These are phyloP conservation scores for Oncorhynchus kisutch DNA, from an alignment of 2,113 vertebrate genomes.

Conservation along the genomic window DNA sequence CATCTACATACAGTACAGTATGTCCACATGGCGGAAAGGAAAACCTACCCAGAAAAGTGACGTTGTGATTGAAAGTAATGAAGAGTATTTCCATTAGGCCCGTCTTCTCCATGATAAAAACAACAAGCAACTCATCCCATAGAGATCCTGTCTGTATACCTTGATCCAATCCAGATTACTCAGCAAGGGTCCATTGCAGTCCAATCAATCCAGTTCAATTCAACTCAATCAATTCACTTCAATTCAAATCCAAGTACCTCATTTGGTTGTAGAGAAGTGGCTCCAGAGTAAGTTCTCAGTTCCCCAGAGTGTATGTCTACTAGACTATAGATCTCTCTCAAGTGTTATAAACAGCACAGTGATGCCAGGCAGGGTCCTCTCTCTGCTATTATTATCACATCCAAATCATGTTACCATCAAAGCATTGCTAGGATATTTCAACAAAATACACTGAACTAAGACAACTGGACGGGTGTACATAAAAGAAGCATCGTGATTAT, in stretches of 20 bases:
- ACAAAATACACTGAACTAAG: too few species aligned
- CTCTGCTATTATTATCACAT: background rate
- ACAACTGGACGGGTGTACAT: too few species aligned
- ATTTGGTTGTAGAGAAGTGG: background rate
- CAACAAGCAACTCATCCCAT: slow-evolving; percentile 3
- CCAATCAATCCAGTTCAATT: background rate
- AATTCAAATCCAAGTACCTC: background rate
- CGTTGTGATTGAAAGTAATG: slow-evolving; percentile 83
- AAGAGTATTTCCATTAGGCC: slow-evolving; percentile 80
- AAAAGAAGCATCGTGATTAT: too few species aligned
- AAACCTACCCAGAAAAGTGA: slow-evolving; percentile 88
- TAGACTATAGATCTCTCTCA: background rate
- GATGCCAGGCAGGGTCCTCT: background rate
- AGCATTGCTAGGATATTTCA: background rate
- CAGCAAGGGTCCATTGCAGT: background rate
- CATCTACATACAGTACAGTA: too few species aligned
- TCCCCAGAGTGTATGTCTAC: background rate
- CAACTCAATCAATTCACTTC: background rate
- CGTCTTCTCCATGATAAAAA: slow-evolving; percentile 76
- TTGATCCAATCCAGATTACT: background rate
- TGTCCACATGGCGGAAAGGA: too few species aligned
- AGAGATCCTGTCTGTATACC: background rate
- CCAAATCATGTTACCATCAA: background rate
- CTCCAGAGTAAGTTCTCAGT: background rate
- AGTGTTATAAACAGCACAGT: background rate